Percentiles rank a stretch among this genome's conserved stretches.
Evolutionary conservation across 2,113 vertebrate genomes (phyloP).

Genomic region (Percopsis transmontana): DNA sequence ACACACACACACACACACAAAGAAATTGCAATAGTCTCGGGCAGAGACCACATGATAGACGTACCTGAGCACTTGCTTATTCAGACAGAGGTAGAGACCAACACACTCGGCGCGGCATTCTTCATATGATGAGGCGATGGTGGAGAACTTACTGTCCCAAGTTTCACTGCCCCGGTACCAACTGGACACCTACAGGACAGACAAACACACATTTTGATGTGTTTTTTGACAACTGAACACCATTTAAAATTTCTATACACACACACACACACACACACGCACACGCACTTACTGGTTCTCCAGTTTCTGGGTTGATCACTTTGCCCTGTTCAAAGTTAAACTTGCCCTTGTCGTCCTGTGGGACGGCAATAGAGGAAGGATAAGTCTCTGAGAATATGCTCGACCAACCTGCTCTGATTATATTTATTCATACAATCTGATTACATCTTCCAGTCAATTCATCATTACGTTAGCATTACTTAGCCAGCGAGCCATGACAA

Average conservation of each 20-base stretch:
- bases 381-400: background rate
- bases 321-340: constrained; percentile 86
- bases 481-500: too few species aligned
- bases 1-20: background rate
- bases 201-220: background rate
- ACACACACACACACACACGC: background rate
- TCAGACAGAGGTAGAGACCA: constrained; percentile 88
- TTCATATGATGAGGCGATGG: constrained; percentile 88
- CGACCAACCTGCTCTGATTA: too few species aligned
- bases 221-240: background rate
- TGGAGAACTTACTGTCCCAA: constrained; percentile 93
- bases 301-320: constrained; percentile 86
- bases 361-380: background rate
- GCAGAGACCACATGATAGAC: background rate
- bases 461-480: too few species aligned
- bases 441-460: too few species aligned
- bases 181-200: constrained; percentile 79
- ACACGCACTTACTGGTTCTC: constrained; percentile 81
- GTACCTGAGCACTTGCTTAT: constrained; percentile 83
- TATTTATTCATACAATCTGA: too few species aligned
- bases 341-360: constrained; percentile 82
- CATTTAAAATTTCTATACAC: background rate
- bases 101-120: constrained; percentile 92
- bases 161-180: constrained; percentile 90
- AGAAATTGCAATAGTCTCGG: background rate